Evolutionary conservation across 2,797 vertebrate genomes (phyloP).

Genomic region (Bradypodion pumilum): DNA sequence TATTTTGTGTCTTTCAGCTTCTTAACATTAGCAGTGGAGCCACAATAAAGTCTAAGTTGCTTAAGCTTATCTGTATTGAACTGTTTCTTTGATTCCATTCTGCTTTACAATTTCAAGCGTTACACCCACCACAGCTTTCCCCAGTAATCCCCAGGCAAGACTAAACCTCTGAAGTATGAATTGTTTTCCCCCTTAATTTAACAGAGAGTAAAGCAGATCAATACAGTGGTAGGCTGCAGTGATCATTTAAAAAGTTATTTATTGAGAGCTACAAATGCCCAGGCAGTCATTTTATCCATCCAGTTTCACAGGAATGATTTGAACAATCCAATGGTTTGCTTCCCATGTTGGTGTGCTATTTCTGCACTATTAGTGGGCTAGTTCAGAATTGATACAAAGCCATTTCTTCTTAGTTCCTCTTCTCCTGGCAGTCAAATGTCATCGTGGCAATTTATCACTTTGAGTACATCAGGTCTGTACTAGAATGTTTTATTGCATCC

Average conservation of each 20-base stretch:
- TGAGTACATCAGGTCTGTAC: too few relatives aligned
- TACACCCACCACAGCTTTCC: background rate
- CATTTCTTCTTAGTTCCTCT: too few relatives aligned
- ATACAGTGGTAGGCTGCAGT: background rate
- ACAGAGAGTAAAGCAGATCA: conserved; percentile 11
- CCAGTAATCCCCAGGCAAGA: background rate
- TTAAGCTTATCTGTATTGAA: conserved; percentile 9
- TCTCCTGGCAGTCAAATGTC: too few relatives aligned
- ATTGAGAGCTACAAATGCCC: background rate
- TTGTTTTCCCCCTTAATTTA: conserved; percentile 30
- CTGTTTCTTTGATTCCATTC: conserved; percentile 1
- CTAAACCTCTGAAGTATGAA: background rate
- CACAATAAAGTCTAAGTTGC: background rate
- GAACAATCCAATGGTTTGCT: background rate
- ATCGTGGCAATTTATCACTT: too few relatives aligned
- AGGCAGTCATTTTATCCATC: background rate
- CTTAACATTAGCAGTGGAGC: background rate
- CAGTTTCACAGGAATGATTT: background rate
- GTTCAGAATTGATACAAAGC: background rate
- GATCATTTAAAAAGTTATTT: conserved; percentile 27
- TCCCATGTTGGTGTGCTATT: background rate
- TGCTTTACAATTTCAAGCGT: conserved; percentile 2
- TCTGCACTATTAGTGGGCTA: background rate
- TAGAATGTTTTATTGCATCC: too few relatives aligned
- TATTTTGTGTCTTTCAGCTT: background rate